phyloP scores from a whole-genome alignment of 1,140 invertebrate species.

The Eumaeus atala region DNA sequence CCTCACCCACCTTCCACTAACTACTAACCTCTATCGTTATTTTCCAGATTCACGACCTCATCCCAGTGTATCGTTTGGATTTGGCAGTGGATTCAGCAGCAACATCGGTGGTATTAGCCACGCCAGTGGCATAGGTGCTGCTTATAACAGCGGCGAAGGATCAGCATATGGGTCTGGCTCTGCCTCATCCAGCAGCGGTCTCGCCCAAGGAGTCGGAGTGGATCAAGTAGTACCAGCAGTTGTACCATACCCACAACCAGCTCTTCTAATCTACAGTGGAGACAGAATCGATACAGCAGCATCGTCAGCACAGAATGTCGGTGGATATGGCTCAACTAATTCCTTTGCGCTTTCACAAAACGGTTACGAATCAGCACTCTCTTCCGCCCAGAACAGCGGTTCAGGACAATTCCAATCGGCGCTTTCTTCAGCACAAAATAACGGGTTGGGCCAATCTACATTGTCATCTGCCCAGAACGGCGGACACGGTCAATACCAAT shows the following conservation, averaged over 20 bases:
- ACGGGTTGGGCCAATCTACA: not conserved
- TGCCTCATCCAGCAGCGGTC: constrained; percentile 30
- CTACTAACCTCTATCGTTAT: no score
- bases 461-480: not conserved
- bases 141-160: constrained; percentile 48
- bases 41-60: constrained; percentile 2
- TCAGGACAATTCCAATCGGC: constrained; percentile 7
- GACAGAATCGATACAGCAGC: constrained; percentile 15
- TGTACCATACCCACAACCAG: constrained; percentile 12
- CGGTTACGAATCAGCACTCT: constrained; percentile 21
- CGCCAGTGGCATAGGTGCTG: constrained; percentile 42
- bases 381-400: constrained; percentile 14
- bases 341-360: constrained; percentile 31
- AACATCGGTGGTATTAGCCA: constrained; percentile 57
- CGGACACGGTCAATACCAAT: not conserved
- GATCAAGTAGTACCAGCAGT: constrained; percentile 18
- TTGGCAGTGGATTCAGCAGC: constrained; percentile 57
- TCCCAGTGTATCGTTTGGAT: constrained; percentile 39
- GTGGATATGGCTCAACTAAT: not conserved
- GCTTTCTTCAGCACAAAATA: constrained; percentile 15
- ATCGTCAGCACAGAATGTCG: constrained; percentile 29
- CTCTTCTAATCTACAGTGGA: not conserved
- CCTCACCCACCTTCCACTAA: no score
- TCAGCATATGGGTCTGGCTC: constrained; percentile 36
- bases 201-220: constrained; percentile 26